phyloP scores from a whole-genome alignment of 1,140 invertebrate genomes.

The Branchinecta lynchi region DNA sequence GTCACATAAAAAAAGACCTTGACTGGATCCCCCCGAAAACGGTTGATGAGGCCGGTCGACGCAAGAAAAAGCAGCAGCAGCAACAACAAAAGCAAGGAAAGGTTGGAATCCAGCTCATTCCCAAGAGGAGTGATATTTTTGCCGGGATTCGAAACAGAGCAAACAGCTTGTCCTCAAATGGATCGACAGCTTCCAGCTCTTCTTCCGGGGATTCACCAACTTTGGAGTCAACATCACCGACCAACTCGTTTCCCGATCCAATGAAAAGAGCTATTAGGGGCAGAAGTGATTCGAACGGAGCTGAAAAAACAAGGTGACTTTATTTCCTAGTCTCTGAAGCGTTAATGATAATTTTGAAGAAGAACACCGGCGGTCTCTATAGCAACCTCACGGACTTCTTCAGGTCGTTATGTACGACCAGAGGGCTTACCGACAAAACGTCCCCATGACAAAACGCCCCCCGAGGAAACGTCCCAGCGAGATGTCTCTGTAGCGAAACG shows the following conservation, averaged over 20 bases:
- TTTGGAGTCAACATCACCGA: conserved; percentile 11
- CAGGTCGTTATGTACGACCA: no score
- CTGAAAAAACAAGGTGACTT: neutral
- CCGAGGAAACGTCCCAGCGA: no score
- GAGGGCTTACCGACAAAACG: no score
- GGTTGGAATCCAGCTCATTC: conserved; percentile 24
- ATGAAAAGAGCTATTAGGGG: neutral
- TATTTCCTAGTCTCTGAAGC: neutral
- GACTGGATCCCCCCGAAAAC: conserved; percentile 64
- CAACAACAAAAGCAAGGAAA: conserved; percentile 29
- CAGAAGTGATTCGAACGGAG: neutral
- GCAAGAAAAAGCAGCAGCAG: conserved; percentile 15
- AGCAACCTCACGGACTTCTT: no score
- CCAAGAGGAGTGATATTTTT: conserved; percentile 15
- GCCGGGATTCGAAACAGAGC: conserved; percentile 30
- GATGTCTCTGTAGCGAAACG: no score
- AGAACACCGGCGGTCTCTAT: no score
- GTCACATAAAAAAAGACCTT: conserved; percentile 82
- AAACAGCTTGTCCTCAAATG: conserved; percentile 46
- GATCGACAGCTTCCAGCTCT: conserved; percentile 46
- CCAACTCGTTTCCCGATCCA: neutral
- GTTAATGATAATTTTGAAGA: neutral
- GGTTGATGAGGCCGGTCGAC: conserved; percentile 25
- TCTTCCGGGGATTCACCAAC: conserved; percentile 34
- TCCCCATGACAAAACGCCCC: no score